Evolutionary conservation across 2,797 vertebrate genomes (phyloP), one percentile per base, ranked within the genome.

Genomic region (Platyrinchus mystaceus): DNA sequence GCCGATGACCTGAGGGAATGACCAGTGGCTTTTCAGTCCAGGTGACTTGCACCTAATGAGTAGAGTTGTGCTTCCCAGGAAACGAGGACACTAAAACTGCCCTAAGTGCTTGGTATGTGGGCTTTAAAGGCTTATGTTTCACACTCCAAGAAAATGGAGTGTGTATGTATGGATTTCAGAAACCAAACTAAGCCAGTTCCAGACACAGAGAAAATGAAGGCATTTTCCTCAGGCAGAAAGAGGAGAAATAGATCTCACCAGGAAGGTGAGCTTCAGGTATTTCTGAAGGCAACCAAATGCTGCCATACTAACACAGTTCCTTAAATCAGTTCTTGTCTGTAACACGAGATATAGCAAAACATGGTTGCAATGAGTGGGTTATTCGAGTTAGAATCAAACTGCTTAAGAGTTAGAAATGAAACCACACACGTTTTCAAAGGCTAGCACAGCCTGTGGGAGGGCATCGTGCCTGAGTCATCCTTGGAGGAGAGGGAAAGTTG

Each of bases 1-100:
- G 82, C 53, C 18, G 19, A 93, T 97, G 89, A 94, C 95, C 94
- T 88, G 87, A 84, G 95, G 96, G 95, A 93, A 96, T 71, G 93
- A 91, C 67, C 67, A 76, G 77, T 2, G 18, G 89, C 85, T 96
- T 91, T 94, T 94, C 93, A 94, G 80, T 23, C 63, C 8, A 76
- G 91, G 77, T 93, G 93, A 94, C 91, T 91, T 52, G 85, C 49
- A 94, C 52, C 84, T 96, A 92, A 95, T 96, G 95, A 96, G 89
- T 86, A 58, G 41, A 90, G 90, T 62, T 2, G 0, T 22, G 67
- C 87, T 94, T 83, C 94, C 80, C 93, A 82, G 83, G 83, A 90
- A 94, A 69, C 43, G 9, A 82, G 70, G 94, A 94, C 77, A 77
- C 83, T 47, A 3, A 39, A 90, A 86, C 85, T 58, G 59, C 89